A percentile compares a stretch with the other conserved stretches of the same genome.
Evolutionary conservation across 2,888 invertebrate species (phyloP).

Genomic region (Diarsia mendica): DNA sequence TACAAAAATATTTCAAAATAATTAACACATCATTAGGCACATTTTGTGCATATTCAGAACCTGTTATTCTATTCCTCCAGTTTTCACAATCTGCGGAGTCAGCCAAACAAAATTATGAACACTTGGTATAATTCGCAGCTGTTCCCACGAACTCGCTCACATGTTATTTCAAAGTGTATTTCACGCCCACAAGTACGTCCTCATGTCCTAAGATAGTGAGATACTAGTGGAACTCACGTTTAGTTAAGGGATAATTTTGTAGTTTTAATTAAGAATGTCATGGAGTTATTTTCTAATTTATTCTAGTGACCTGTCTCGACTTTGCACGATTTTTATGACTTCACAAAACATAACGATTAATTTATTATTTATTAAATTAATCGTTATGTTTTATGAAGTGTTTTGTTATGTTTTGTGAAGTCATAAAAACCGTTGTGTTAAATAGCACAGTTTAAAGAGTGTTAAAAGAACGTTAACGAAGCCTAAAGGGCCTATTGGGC

Average conservation of each 20-base stretch:
- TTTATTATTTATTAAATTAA: no score
- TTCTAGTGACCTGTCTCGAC: no score
- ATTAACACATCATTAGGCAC: slow-evolving; percentile 2
- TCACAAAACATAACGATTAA: no score
- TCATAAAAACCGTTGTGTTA: no score
- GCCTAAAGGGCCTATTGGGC: no score
- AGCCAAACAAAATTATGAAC: slow-evolving; percentile 63
- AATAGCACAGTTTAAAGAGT: no score
- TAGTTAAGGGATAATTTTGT: slow-evolving; percentile 7
- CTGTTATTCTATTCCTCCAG: neutral
- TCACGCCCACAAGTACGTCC: slow-evolving; percentile 66
- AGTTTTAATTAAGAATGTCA: neutral
- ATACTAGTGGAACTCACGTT: slow-evolving; percentile 56
- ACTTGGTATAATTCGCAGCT: slow-evolving; percentile 72
- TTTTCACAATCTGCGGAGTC: slow-evolving; percentile 40
- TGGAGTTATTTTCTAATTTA: neutral
- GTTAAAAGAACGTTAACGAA: no score
- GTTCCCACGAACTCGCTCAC: slow-evolving; percentile 67
- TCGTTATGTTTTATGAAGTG: no score
- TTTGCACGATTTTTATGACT: no score
- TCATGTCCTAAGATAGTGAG: slow-evolving; percentile 46
- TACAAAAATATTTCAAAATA: neutral
- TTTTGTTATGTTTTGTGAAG: no score
- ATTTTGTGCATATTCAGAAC: slow-evolving; percentile 16
- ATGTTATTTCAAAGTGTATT: slow-evolving; percentile 71